Conservation (phyloP, 2,888 invertebrate species). For the Synergus laeviventris region DNA sequence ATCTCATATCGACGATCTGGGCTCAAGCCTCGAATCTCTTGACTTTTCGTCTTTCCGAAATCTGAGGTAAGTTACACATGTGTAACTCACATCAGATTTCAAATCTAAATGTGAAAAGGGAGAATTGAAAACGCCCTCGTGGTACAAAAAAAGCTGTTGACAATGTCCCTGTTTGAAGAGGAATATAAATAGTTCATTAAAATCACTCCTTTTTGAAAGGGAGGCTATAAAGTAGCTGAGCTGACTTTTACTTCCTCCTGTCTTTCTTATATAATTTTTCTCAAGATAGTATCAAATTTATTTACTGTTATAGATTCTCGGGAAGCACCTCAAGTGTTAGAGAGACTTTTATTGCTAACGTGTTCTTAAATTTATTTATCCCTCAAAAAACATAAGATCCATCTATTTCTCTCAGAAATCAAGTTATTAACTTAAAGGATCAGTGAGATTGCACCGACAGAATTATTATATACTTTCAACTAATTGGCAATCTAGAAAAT, state of each 20-base stretch:
- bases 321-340: not conserved
- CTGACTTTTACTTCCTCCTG: constrained; percentile 1
- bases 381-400: constrained; percentile 49
- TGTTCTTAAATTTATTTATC: not conserved
- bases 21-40: constrained; percentile 41
- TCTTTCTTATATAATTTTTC: constrained; percentile 8
- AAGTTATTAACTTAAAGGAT: not conserved
- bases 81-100: constrained; percentile 44
- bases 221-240: not conserved
- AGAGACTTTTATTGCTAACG: not conserved
- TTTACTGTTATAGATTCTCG: not conserved
- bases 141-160: constrained; percentile 5
- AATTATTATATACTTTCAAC: not conserved
- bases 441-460: not conserved
- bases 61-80: no score
- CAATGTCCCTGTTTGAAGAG: constrained; percentile 7
- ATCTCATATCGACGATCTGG: constrained; percentile 61
- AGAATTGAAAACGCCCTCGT: not conserved
- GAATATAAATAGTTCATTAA: constrained; percentile 37
- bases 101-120: constrained; percentile 45
- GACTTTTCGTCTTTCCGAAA: constrained; percentile 61
- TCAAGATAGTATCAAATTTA: not conserved
- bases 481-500: not conserved
- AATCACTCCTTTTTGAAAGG: constrained; percentile 11
- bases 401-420: not conserved